These are phyloP conservation scores for Mamestra brassicae DNA, from an alignment of 2,888 invertebrate genomes.

Conservation along the genomic window DNA sequence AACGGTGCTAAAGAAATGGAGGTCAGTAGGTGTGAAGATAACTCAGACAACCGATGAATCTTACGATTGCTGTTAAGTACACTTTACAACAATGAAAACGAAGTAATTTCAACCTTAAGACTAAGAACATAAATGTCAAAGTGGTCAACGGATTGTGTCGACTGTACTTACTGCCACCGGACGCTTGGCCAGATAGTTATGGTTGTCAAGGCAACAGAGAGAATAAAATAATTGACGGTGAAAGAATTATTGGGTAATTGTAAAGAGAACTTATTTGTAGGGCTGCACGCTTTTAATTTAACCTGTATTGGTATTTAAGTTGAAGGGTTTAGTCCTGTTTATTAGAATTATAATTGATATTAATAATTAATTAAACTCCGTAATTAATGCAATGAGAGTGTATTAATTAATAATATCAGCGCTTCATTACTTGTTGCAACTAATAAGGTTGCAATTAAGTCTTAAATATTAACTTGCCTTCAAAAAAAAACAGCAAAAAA, in stretches of 20 bases:
- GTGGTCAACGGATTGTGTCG: conserved; percentile 11
- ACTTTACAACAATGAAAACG: conserved; percentile 1
- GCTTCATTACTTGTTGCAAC: background rate
- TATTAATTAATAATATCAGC: conserved; percentile 6
- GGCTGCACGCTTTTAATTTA: conserved; percentile 27
- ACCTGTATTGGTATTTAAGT: background rate
- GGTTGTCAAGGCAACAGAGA: conserved; percentile 67
- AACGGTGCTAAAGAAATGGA: conserved; percentile 49
- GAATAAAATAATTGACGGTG: conserved; percentile 13
- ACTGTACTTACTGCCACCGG: conserved; percentile 35
- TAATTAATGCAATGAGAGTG: background rate
- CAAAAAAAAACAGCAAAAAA: background rate
- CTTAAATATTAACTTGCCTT: background rate
- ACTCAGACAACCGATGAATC: conserved; percentile 70
- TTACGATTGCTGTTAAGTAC: conserved; percentile 69
- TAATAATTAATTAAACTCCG: background rate
- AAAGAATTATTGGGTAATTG: conserved; percentile 19
- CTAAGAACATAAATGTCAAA: background rate
- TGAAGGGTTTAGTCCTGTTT: background rate
- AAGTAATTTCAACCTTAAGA: background rate
- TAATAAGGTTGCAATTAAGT: background rate
- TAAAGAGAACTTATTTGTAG: conserved; percentile 19
- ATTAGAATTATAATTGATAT: background rate
- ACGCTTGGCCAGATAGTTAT: conserved; percentile 51
- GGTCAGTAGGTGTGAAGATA: conserved; percentile 63